Percentiles rank a stretch among this genome's conserved stretches.
These are phyloP conservation scores for Malurus leucopterus DNA, from an alignment of 2,797 vertebrate genomes.

Conservation along the genomic window DNA sequence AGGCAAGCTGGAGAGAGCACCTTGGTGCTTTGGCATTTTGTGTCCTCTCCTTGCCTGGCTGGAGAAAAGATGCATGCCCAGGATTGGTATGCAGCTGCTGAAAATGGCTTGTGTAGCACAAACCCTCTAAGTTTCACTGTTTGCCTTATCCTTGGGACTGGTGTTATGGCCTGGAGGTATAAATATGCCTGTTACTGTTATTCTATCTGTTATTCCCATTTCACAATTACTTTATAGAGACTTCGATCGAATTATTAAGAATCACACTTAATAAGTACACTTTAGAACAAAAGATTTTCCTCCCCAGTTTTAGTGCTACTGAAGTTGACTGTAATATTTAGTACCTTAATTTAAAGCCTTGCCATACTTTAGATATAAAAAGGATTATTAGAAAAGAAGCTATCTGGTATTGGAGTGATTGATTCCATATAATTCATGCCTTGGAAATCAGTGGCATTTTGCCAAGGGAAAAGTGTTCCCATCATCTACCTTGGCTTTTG, in stretches of 20 bases:
- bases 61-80: not conserved
- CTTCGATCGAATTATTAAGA: not conserved
- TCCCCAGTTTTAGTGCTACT: not conserved
- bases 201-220: not conserved
- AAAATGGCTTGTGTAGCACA: not conserved
- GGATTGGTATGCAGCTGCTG: not conserved
- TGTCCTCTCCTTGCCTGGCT: not conserved
- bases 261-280: not conserved
- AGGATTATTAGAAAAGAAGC: not conserved
- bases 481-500: not conserved
- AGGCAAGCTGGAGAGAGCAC: accelerated
- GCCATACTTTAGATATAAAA: not conserved
- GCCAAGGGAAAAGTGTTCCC: not conserved
- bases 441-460: not conserved
- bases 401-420: not conserved
- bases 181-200: not conserved
- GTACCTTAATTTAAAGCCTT: not conserved
- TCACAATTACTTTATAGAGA: not conserved
- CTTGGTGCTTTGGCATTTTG: not conserved
- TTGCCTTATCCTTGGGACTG: not conserved
- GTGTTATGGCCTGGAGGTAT: not conserved
- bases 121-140: accelerated
- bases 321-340: not conserved
- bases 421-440: not conserved
- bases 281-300: not conserved